Percentiles rank a stretch among this genome's conserved stretches.
Conservation (phyloP, 1,140 invertebrate species). For the Hyles vespertilio region DNA sequence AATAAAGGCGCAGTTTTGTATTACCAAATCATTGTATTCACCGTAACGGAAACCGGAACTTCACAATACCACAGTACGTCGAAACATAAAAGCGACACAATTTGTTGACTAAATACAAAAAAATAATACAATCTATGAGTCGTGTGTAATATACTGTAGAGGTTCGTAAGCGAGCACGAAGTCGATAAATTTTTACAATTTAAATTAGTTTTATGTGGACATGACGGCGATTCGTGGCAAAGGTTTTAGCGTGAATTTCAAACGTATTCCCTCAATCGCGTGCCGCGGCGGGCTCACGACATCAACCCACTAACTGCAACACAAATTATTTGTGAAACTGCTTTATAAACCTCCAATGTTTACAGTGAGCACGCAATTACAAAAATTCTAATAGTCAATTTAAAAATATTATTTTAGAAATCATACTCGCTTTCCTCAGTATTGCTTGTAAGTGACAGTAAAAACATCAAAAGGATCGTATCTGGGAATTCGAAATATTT, state of each 20-base stretch:
- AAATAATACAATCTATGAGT: too few relatives aligned
- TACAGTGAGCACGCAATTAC: too few relatives aligned
- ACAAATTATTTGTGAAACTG: too few relatives aligned
- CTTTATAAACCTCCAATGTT: too few relatives aligned
- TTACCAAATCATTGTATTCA: slow-evolving; percentile 17
- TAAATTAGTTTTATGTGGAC: slow-evolving; percentile 21
- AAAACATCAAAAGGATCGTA: too few relatives aligned
- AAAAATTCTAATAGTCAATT: too few relatives aligned
- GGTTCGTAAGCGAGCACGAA: not conserved
- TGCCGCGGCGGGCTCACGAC: slow-evolving; percentile 18
- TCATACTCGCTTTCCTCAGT: too few relatives aligned
- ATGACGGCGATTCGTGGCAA: slow-evolving; percentile 29
- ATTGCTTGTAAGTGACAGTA: too few relatives aligned
- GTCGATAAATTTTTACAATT: slow-evolving; percentile 12
- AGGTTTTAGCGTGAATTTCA: slow-evolving; percentile 30
- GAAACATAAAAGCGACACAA: slow-evolving; percentile 2
- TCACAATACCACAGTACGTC: slow-evolving; percentile 6
- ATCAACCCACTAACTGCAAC: too few relatives aligned
- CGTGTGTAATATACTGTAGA: not conserved
- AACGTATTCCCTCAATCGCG: slow-evolving; percentile 26
- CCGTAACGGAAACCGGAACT: slow-evolving; percentile 17
- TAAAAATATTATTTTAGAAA: too few relatives aligned
- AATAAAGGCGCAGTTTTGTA: slow-evolving; percentile 19
- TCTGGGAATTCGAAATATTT: too few relatives aligned
- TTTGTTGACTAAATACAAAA: not conserved